Percentiles rank a stretch among this genome's conserved stretches.
phyloP scores from a whole-genome alignment of 2,888 invertebrate species.

The Lathronympha strigana region DNA sequence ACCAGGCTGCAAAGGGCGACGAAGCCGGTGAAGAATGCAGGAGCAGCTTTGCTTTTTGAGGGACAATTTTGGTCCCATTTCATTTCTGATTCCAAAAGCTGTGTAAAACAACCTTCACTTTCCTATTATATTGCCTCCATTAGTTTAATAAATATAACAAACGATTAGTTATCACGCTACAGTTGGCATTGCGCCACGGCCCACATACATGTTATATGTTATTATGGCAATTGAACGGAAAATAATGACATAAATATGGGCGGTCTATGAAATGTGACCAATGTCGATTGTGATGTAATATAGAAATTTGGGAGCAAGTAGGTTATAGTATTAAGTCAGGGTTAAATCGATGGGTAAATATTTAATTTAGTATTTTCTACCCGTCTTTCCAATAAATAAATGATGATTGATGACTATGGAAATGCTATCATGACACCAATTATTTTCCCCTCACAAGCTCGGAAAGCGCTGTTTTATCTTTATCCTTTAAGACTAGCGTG shows the following conservation, averaged over 20 bases:
- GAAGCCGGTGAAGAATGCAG: too few species aligned
- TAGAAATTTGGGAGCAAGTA: slow-evolving; percentile 13
- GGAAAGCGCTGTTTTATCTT: too few species aligned
- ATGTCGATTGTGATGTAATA: slow-evolving; percentile 17
- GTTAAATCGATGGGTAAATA: background rate
- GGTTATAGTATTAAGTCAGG: slow-evolving; percentile 6
- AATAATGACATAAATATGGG: slow-evolving; percentile 26
- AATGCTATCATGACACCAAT: too few species aligned
- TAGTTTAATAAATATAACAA: slow-evolving; percentile 10
- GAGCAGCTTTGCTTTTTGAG: too few species aligned
- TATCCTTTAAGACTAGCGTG: too few species aligned
- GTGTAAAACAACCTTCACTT: background rate
- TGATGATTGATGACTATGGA: too few species aligned
- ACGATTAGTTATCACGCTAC: slow-evolving; percentile 32
- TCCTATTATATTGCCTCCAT: background rate
- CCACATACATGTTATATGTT: slow-evolving; percentile 27
- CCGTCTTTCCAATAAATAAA: too few species aligned
- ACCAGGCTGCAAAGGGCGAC: too few species aligned
- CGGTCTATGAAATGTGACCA: slow-evolving; percentile 21
- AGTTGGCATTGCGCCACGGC: slow-evolving; percentile 2
- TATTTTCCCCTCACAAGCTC: too few species aligned
- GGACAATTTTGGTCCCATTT: too few species aligned
- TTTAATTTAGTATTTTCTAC: too few species aligned
- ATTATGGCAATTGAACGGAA: slow-evolving; percentile 28
- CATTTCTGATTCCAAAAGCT: background rate